Evolutionary conservation across 2,888 invertebrate genomes (phyloP), one percentile per base, ranked within the genome.

Genomic region (Colostygia pectinataria): DNA sequence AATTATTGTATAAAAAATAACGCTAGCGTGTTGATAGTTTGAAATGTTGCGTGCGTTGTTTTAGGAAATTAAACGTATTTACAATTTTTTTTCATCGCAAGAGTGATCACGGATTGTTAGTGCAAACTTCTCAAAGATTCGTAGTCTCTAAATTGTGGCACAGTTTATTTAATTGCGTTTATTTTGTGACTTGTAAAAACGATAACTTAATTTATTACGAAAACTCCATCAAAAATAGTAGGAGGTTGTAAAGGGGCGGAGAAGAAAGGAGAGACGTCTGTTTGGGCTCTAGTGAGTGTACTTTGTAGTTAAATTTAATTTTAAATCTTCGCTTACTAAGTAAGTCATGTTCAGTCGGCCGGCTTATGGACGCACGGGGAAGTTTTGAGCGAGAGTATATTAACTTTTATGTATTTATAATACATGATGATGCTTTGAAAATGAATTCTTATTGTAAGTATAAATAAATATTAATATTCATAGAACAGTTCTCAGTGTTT

Each of bases 391-490:
- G 14, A 24, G 9, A 31, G 23, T 85, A 77, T 85, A 80, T 77
- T 83, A 87, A 85, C 81, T 81, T 59, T 82, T 88, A 76, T 82
- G 83, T 88, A 87, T 84, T 84, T 18, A 84, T 85, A 83, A 83
- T 85, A 87, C 86, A 84, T 66, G 56, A 85, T 69, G 58, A 83
- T 83, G 89, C 89, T 89, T 88, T 80, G 75, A 85, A 87, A 85
- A 85, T 85, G 83, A 86, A 86, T 80, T 86, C 84, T 89, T 87
- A 88, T 86, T 82, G 80, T 90, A 89, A 90, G 87, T 88, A 88
- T 86, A 85, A 79, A 82, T 81, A 83, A 85, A 83, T 83, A 83
- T 82, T 81, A 80, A 86, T 87, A 87, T 85, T 86, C 78, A 86
- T 89, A 89, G 84, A 85, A 81, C 84, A 82, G 81, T 85, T 87